Base-by-base conservation (phyloP, 1,140 invertebrate genomes). In the Pectinophora gossypiella region DNA sequence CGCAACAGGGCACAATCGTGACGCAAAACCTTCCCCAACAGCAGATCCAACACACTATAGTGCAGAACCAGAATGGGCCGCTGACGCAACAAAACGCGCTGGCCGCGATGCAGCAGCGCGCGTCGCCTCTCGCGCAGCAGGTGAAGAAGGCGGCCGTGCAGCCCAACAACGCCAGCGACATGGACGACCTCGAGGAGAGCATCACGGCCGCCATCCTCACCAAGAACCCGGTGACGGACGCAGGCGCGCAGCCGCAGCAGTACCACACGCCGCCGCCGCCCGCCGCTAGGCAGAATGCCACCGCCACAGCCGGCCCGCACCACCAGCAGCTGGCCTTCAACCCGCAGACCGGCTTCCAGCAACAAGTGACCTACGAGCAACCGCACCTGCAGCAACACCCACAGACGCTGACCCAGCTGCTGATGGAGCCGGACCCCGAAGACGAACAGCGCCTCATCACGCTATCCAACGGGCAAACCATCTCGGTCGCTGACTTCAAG, bases 171-270 rank as follows among this genome's bases (percentile, higher is more conserved):
- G 78, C 85, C 1, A 87, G 67, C 45, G 85, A 88, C 48, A 78
- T 86, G 74, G 87, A 86, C 35, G 85, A 89, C 62, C 70, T 89
- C 16, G 85, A 88, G 61, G 84, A 88, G 44, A 88, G 85, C 59
- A 89, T 88, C 56, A 83, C 83, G 3, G 87, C 86, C 4, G 87
- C 85, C 10, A 84, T 88, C 53, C 67, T 88, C 5, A 75, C 78
- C 10, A 88, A 86, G 56, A 75, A 82, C 48, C 72, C 82, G 3
- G 66, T 72, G 1, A 75, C 50, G 19, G 77, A 80, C 0, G 2
- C 27, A 9, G 2, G 9, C 27, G 27, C 27, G 9, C 16, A 18
- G 10, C 68, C 68, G 0, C 73, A 77, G 51, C 76, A 76, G 32
- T 78, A 72, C 47, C 74, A 78, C 32, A 57, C 75, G 0, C 70